These are phyloP conservation scores for Sus cebifrons DNA, from an alignment of 2,797 vertebrate genomes.

Conservation along the genomic window DNA sequence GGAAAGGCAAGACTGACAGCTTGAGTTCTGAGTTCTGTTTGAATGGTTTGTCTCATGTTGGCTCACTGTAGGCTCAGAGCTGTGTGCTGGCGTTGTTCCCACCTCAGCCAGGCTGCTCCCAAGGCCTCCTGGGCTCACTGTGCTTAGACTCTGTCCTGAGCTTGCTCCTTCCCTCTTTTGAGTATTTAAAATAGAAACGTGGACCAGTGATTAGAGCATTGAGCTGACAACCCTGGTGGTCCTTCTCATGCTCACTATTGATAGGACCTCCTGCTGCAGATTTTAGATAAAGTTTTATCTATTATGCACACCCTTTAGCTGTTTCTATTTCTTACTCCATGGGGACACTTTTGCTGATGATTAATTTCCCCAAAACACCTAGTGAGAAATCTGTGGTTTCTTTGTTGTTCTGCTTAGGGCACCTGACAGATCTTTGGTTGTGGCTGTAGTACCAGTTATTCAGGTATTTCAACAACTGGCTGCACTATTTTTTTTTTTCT, in stretches of 20 bases:
- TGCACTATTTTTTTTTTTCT: neutral
- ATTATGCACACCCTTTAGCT: neutral
- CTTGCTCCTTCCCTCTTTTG: neutral
- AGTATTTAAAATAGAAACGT: neutral
- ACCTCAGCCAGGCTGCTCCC: neutral
- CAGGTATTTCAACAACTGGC: conserved; percentile 71
- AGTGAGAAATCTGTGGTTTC: conserved; percentile 66
- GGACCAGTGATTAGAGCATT: neutral
- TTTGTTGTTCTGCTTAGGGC: neutral
- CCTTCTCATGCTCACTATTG: neutral
- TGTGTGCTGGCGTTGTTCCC: neutral
- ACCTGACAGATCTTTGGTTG: conserved; percentile 22
- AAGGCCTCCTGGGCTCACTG: neutral
- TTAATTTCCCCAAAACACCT: conserved; percentile 37
- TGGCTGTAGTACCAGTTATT: conserved; percentile 69
- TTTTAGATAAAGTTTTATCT: conserved; percentile 43
- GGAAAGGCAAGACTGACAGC: neutral
- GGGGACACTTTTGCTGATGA: neutral
- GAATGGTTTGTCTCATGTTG: neutral
- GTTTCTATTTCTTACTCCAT: neutral
- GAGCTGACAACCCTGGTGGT: neutral
- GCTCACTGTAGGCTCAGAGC: neutral
- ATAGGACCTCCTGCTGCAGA: neutral
- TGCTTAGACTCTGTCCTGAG: neutral
- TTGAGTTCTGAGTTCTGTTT: neutral